Percentiles rank a stretch among this genome's conserved stretches.
phyloP scores from a whole-genome alignment of 2,113 vertebrate species.

The Catharus fuscescens region DNA sequence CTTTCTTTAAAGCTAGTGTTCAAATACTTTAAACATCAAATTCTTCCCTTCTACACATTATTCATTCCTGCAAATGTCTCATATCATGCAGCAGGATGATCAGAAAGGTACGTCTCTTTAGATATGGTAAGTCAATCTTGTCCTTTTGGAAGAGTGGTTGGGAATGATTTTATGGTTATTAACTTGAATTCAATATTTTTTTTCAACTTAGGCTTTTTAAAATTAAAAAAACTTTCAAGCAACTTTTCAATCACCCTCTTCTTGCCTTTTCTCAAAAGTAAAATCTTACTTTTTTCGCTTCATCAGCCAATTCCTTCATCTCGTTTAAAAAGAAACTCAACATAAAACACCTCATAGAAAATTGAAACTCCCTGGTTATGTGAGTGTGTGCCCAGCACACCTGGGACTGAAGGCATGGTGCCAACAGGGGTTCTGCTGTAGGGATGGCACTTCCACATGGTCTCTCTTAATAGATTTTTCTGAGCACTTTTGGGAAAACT shows the following conservation, averaged over 20 bases:
- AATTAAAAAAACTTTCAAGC: not conserved
- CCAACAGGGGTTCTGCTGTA: not conserved
- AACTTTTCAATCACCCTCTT: not conserved
- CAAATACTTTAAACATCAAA: slow-evolving; percentile 43
- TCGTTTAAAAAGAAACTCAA: not conserved
- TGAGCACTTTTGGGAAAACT: not conserved
- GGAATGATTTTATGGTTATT: slow-evolving; percentile 27
- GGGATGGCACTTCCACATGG: not conserved
- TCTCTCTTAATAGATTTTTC: not conserved
- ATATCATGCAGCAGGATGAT: slow-evolving; percentile 4
- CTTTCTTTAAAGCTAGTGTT: slow-evolving; percentile 6
- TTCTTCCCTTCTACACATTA: slow-evolving; percentile 12
- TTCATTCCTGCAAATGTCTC: slow-evolving; percentile 31
- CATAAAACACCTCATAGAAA: not conserved
- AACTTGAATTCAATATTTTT: not conserved
- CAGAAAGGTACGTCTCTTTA: slow-evolving; percentile 35
- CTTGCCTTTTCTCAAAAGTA: not conserved
- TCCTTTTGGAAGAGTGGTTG: slow-evolving; percentile 5
- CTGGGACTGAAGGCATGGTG: not conserved
- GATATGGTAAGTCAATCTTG: slow-evolving; percentile 26
- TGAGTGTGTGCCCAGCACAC: not conserved
- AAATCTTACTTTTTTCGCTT: not conserved
- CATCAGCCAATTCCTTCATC: not conserved
- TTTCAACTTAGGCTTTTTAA: not conserved
- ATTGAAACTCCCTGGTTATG: not conserved